Base-by-base conservation (phyloP, 1,140 invertebrate genomes). In the Gonatopus flavifemur region DNA sequence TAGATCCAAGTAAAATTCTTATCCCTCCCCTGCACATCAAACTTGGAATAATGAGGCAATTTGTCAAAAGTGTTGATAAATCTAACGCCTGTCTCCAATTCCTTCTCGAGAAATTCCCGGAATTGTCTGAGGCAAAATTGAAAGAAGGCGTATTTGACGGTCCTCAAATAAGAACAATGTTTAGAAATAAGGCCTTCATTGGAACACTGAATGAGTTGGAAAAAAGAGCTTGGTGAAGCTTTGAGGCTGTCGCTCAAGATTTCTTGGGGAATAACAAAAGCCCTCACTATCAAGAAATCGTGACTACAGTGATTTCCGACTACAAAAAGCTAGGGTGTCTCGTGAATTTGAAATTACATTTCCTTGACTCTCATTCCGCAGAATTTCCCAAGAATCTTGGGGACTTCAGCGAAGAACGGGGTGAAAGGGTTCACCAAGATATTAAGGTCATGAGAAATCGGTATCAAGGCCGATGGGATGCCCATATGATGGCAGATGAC, bases 281-380 rank as follows among this genome's bases (percentile, higher is more conserved):
- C 15, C 4, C 6, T 33, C 9, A 33, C 32, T 33, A 33, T 13
- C 4, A 5, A 5, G 7, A 33, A 13, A 9, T 9, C n/a, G 32
- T 33, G 5, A 15, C 10, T 5, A 13, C 7, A 6, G 4, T 33
- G 13, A 6, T 33, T 5, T 9, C 7, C 6, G 4, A 33, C 32
- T 33, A n/a, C 4, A 64, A 65, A 53, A 54, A 42, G n/a, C 42
- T 62, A 24, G 50, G 48, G 45, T 70, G 64, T 43, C 53, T 55
- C 47, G 64, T 72, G 59, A 39, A 15, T 15, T 9, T 37, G 12
- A 35, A 46, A n/a, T n/a, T n/a, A n/a, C n/a, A n/a, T n/a, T n/a
- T n/a, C n/a, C n/a, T n/a, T n/a, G n/a, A n/a, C n/a, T 15, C 13
- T 46, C 24, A 46, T 21, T 19, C 36, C 3, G 35, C 50, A 10